Conservation (phyloP, 1,140 invertebrate species). For the Nasonia giraulti region DNA sequence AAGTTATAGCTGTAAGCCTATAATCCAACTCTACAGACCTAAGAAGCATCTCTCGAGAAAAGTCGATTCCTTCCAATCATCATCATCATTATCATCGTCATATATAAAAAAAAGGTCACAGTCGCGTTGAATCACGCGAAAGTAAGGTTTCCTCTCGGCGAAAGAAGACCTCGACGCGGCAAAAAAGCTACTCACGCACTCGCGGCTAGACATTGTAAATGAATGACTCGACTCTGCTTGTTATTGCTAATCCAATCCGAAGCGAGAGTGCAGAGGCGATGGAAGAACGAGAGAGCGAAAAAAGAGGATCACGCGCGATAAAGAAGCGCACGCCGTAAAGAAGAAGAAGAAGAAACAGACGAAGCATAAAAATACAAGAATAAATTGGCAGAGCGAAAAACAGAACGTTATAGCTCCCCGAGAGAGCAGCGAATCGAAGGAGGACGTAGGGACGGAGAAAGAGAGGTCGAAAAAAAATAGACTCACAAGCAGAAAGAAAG, state of each 20-base stretch:
- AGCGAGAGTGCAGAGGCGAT: background rate
- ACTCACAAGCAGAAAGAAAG: background rate
- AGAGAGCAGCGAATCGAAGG: background rate
- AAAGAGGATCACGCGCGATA: background rate
- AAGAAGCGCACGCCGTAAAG: background rate
- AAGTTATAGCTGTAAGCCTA: background rate
- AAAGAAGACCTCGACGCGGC: background rate
- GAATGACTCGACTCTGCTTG: constrained; percentile 23
- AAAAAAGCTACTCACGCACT: background rate
- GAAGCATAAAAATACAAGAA: constrained; percentile 27
- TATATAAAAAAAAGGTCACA: background rate
- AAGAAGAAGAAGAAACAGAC: background rate
- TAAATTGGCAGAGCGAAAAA: constrained; percentile 28
- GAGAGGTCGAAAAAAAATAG: background rate
- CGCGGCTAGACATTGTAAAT: constrained; percentile 24
- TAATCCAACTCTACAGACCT: background rate
- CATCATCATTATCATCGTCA: background rate
- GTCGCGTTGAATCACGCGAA: constrained; percentile 3
- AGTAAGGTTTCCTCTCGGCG: no score
- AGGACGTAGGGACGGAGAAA: background rate
- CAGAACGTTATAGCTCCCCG: background rate
- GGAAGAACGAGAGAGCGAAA: background rate
- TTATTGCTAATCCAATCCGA: constrained; percentile 12
- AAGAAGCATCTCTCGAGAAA: background rate
- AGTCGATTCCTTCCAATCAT: background rate